These are phyloP conservation scores for Catharus ustulatus DNA, from an alignment of 2,797 vertebrate genomes.

Conservation along the genomic window DNA sequence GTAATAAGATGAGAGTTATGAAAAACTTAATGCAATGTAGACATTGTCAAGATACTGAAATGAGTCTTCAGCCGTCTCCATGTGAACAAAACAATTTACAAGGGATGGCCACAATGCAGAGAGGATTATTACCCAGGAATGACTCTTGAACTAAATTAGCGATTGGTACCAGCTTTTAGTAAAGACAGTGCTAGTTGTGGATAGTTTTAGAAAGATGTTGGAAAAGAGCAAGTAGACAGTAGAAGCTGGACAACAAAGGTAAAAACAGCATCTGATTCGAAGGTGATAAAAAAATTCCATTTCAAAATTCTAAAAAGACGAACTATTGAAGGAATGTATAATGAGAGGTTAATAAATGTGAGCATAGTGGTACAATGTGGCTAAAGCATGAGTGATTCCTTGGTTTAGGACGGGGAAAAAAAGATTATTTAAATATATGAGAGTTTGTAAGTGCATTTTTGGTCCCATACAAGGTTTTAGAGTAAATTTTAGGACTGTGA, in stretches of 20 bases:
- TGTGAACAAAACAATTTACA: background rate
- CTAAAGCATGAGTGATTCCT: background rate
- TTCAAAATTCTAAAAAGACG: background rate
- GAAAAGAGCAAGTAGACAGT: background rate
- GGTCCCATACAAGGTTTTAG: background rate
- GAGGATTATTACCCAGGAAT: background rate
- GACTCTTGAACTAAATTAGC: background rate
- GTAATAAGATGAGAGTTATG: background rate
- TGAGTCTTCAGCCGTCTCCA: background rate
- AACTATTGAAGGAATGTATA: background rate
- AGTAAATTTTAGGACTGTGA: background rate
- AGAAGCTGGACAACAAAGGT: background rate
- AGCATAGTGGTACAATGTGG: background rate
- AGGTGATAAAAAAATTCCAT: background rate
- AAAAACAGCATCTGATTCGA: background rate
- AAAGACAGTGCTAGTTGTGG: background rate
- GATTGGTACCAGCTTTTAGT: background rate
- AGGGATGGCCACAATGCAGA: background rate
- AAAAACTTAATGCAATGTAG: background rate
- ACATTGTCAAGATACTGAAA: background rate
- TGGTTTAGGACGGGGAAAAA: background rate
- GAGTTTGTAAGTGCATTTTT: background rate
- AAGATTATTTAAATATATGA: background rate
- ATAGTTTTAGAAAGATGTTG: background rate
- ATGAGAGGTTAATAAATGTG: background rate